Base-by-base conservation (phyloP, 2,113 vertebrate species). In the Apus apus region DNA sequence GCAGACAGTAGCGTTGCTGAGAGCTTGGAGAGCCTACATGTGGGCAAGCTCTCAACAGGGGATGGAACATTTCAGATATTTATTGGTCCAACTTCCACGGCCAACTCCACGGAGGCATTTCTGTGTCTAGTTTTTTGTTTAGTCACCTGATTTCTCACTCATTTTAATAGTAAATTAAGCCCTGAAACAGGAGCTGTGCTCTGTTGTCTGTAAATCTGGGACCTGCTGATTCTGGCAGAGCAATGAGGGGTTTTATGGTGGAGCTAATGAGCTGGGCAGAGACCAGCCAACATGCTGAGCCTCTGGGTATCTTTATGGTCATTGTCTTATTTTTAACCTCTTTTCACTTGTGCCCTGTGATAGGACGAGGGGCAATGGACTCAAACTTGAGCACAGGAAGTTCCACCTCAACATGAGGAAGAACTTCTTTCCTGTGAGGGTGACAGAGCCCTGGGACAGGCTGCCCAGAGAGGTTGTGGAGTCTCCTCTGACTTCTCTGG, bases 211-310 rank as follows among this genome's bases (percentile, higher is more conserved):
- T 78, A 89, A 89, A 78, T 57, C 61, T 66, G 65, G 36, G 46
- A 80, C 36, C 30, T 0, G 1, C 62, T 67, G 75, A 34, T 26
- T 38, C 64, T 0, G 0, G 56, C 36, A 66, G 77, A 83, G 65
- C 43, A 64, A 22, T 0, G 3, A 66, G 13, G 25, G 20, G 17
- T 16, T 91, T 94, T 34, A 40, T 2, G 6, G 29, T 13, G 8
- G 65, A 67, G 40, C 40, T 92, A 77, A 78, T 1, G 46, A 89
- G 32, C 74, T 91, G 77, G 85, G 62, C 61, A 87, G 87, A 67
- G 32, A 87, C 19, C 53, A 82, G 62, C 15, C 32, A 66, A 11
- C 51, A 51, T 1, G 1, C 9, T 38, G 17, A 29, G n/a, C 5
- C 12, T 53, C 72, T 71, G 34, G 10, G 27, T 54, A 30, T 54